These are phyloP conservation scores for Pentalonia nigronervosa DNA, from an alignment of 1,140 invertebrate genomes.

Conservation along the genomic window DNA sequence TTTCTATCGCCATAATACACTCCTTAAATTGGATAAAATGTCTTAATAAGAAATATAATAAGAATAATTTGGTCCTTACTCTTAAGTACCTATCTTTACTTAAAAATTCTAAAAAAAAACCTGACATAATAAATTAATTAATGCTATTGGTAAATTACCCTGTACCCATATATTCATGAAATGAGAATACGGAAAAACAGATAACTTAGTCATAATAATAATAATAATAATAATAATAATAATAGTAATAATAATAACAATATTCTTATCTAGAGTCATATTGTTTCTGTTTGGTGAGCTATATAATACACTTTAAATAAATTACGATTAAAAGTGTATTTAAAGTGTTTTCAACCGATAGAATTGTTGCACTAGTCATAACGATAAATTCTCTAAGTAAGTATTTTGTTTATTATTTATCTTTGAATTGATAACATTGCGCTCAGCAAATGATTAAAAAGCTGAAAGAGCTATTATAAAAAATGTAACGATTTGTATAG, in stretches of 20 bases:
- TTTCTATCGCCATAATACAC: not conserved
- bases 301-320: not conserved
- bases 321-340: not conserved
- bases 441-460: not conserved
- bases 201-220: not conserved
- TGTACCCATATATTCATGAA: not conserved
- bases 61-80: not conserved
- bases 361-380: not conserved
- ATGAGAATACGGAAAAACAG: not conserved
- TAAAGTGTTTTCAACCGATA: not conserved
- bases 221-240: not conserved
- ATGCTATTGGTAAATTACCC: not conserved
- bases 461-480: not conserved
- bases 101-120: not conserved
- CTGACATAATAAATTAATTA: not conserved
- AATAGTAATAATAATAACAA: not conserved
- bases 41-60: too few species aligned
- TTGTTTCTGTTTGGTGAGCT: not conserved
- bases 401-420: not conserved
- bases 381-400: not conserved
- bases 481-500: not conserved
- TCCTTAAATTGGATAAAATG: not conserved
- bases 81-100: not conserved
- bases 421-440: not conserved
- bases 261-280: not conserved